Evolutionary conservation across 2,797 vertebrate genomes (phyloP), one percentile per base, ranked within the genome.

Genomic region (Lateolabrax maculatus): DNA sequence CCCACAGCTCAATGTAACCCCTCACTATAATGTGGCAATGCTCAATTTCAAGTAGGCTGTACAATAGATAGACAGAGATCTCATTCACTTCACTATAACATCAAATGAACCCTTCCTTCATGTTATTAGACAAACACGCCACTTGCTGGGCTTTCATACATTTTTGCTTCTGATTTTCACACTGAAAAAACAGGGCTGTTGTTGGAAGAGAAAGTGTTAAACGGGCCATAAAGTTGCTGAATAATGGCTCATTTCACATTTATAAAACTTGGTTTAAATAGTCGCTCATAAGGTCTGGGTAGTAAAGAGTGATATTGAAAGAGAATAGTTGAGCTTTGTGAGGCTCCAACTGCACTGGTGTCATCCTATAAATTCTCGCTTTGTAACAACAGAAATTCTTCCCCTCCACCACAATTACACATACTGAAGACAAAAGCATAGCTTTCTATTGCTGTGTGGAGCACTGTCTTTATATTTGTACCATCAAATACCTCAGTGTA

Each of bases 381-480:
- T 37, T 21, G 12, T 19, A 84, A 71, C 57, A 75, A 79, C 56
- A 77, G 21, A 79, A 74, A 68, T 78, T 36, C 48, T 43, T 75
- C 63, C 56, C 11, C 29, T 72, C 37, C 25, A 63, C 49, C 70
- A 52, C 46, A 27, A 53, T 79, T 60, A 72, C 53, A 64, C 52
- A 79, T 7, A 66, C 43, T 25, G n/a, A 69, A 62, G 55, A 87
- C 74, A 86, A 84, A 84, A 69, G 55, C 71, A 66, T 37, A 49
- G 78, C 62, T 60, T 71, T 36, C 53, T 51, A 51, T 72, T 72
- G 68, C 75, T 64, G 37, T 56, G 73, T 55, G 39, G 46, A 84
- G 56, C 51, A 51, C 58, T 75, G 85, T 85, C 84, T 87, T 88
- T 87, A 81, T 85, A 89, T 87, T 80, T 85, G 72, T 79, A 81